A percentile compares a stretch with the other conserved stretches of the same genome.
These are phyloP conservation scores for Ernsta delagoae DNA, from an alignment of 2,888 invertebrate species.

Conservation along the genomic window DNA sequence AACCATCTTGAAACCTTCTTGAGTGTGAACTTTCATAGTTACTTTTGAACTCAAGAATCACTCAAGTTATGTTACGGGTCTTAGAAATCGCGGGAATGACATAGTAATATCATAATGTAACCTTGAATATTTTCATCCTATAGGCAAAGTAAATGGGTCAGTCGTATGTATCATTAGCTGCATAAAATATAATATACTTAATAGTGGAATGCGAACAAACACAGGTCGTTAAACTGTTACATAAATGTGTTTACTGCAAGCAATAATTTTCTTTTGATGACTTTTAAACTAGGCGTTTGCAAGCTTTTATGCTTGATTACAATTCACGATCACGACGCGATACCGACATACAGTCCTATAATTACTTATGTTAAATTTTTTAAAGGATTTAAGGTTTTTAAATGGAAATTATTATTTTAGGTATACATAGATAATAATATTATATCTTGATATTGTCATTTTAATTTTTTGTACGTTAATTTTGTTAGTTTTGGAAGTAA, in stretches of 20 bases:
- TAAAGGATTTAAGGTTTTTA: too few species aligned
- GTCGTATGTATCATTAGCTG: constrained; percentile 14
- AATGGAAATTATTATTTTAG: too few species aligned
- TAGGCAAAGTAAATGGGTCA: constrained; percentile 19
- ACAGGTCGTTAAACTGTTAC: constrained; percentile 26
- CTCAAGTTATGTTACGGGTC: too few species aligned
- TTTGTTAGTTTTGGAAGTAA: too few species aligned
- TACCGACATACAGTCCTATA: background rate
- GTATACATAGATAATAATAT: too few species aligned
- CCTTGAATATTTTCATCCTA: constrained; percentile 4
- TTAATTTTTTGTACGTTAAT: too few species aligned
- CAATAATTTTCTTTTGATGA: constrained; percentile 27
- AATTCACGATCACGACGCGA: background rate
- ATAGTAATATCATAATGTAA: background rate
- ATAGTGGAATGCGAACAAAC: constrained; percentile 26
- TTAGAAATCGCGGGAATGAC: too few species aligned
- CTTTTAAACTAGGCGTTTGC: constrained; percentile 18
- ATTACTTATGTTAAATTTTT: too few species aligned
- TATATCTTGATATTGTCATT: too few species aligned
- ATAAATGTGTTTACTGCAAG: constrained; percentile 28
- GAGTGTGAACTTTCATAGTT: too few species aligned
- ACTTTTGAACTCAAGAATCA: too few species aligned
- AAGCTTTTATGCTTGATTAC: background rate
- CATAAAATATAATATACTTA: constrained; percentile 22
- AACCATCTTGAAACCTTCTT: too few species aligned